A percentile compares a stretch with the other conserved stretches of the same genome.
These are phyloP conservation scores for Lota lota DNA, from an alignment of 2,113 vertebrate genomes.

Conservation along the genomic window DNA sequence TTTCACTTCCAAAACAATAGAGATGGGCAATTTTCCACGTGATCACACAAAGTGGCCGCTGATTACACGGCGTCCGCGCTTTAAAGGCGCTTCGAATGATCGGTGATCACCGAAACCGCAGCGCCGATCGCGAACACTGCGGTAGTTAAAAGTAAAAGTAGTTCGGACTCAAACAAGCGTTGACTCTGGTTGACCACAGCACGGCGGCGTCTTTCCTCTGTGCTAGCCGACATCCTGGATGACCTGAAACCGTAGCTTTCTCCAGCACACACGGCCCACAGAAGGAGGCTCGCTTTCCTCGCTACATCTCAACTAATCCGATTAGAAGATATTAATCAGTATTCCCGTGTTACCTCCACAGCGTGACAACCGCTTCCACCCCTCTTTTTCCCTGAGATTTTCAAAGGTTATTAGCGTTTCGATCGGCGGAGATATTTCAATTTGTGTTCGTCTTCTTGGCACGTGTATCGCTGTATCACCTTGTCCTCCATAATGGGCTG, in stretches of 20 bases:
- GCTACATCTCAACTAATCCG: neutral
- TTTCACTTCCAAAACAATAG: slow-evolving; percentile 52
- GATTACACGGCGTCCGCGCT: slow-evolving; percentile 70
- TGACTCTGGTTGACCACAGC: too few relatives aligned
- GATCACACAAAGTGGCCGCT: slow-evolving; percentile 65
- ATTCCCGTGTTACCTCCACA: neutral
- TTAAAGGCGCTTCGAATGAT: slow-evolving; percentile 52
- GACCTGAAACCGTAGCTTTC: too few relatives aligned
- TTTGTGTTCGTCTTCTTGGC: slow-evolving; percentile 48
- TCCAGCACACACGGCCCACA: too few relatives aligned
- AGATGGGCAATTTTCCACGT: slow-evolving; percentile 57
- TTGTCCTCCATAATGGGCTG: slow-evolving; percentile 65
- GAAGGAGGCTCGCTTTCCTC: too few relatives aligned
- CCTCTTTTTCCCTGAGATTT: slow-evolving; percentile 21
- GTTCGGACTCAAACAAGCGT: too few relatives aligned
- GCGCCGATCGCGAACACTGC: too few relatives aligned
- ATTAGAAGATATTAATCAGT: slow-evolving; percentile 2
- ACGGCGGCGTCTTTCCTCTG: too few relatives aligned
- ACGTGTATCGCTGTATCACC: slow-evolving; percentile 54
- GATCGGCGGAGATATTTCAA: slow-evolving; percentile 57
- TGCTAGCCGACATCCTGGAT: too few relatives aligned
- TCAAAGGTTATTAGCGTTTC: slow-evolving; percentile 20
- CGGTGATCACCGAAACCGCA: neutral
- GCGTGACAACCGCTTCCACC: neutral
- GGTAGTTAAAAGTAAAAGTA: too few relatives aligned